Conservation (phyloP, 2,113 vertebrate species). For the Climacteris rufus region DNA sequence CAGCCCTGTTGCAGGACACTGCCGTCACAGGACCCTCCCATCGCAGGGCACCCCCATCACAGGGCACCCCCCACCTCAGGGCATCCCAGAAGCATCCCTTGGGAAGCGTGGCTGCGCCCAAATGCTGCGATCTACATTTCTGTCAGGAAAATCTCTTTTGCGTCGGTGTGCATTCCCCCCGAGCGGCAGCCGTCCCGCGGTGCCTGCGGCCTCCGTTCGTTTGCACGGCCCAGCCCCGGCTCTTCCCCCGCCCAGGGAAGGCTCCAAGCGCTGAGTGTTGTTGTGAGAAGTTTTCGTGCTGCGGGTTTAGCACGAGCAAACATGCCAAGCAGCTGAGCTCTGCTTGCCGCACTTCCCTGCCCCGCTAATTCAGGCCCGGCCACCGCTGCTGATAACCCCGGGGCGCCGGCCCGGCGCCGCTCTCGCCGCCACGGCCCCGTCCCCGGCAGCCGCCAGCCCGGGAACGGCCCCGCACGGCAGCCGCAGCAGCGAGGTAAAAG, state of each 20-base stretch:
- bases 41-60: fast-evolving
- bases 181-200: fast-evolving
- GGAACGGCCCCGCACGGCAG: fast-evolving
- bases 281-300: conserved; percentile 40
- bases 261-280: conserved; percentile 36
- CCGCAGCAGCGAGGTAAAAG: not conserved
- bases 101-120: not conserved
- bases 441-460: not conserved
- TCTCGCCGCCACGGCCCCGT: not conserved
- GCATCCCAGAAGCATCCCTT: not conserved
- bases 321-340: not conserved
- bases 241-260: not conserved
- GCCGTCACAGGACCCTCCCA: not conserved
- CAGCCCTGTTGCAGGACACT: not conserved
- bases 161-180: fast-evolving
- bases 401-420: not conserved
- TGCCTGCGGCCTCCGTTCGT: not conserved
- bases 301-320: conserved; percentile 49
- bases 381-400: not conserved
- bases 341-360: not conserved
- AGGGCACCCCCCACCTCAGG: not conserved
- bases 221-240: not conserved
- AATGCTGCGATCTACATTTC: fast-evolving
- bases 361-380: not conserved
- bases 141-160: not conserved